Evolutionary conservation across 2,888 invertebrate species (phyloP).

Genomic region (Mesorhabditis spiculigera): DNA sequence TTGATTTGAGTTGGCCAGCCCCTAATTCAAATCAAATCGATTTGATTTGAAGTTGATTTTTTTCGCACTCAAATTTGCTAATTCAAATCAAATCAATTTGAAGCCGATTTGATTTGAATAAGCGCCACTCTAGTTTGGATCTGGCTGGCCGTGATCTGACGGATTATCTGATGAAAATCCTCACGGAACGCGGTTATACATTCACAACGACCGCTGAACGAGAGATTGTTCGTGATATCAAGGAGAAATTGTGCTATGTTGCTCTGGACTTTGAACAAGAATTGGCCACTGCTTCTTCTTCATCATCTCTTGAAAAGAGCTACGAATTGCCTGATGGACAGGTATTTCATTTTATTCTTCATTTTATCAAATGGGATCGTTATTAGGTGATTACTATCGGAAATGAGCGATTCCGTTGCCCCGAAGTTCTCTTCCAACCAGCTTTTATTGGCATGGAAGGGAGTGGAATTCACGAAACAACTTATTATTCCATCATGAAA

Average conservation of each 20-base stretch:
- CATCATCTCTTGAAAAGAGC: conserved; percentile 82
- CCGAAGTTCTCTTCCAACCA: conserved; percentile 84
- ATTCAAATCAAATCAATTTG: too few relatives aligned
- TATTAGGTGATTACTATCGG: conserved; percentile 62
- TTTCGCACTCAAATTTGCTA: too few relatives aligned
- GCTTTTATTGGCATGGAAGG: conserved; percentile 64
- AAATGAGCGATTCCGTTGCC: conserved; percentile 78
- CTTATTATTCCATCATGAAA: conserved; percentile 88
- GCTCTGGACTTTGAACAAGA: conserved; percentile 96
- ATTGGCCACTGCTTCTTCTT: conserved; percentile 83
- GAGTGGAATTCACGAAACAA: conserved; percentile 75
- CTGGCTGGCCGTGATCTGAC: conserved; percentile 70
- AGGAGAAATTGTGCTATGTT: conserved; percentile 93
- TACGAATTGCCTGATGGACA: conserved; percentile 80
- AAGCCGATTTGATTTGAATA: too few relatives aligned
- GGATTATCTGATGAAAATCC: conserved; percentile 68
- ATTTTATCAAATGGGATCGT: background rate
- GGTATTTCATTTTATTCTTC: background rate
- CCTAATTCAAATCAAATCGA: too few relatives aligned
- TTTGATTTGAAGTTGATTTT: too few relatives aligned
- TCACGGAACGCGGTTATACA: conserved; percentile 61
- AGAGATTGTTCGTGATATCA: conserved; percentile 82
- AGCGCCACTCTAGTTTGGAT: conserved; percentile 68
- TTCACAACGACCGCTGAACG: conserved; percentile 62
- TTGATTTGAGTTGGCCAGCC: too few relatives aligned